phyloP scores from a whole-genome alignment of 2,113 vertebrate genomes.

The Dicentrarchus labrax region DNA sequence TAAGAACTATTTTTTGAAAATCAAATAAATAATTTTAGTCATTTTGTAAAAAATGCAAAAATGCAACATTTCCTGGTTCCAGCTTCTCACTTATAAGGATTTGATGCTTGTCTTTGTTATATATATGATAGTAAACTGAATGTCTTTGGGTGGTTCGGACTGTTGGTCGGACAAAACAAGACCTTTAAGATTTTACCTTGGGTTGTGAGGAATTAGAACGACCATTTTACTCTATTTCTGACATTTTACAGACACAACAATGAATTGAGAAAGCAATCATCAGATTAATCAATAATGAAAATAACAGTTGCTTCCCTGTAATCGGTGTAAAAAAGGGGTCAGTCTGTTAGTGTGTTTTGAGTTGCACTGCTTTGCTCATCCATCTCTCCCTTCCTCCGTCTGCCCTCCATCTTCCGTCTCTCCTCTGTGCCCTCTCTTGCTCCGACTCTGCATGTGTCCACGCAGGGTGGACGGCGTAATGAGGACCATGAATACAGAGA shows the following conservation, averaged over 20 bases:
- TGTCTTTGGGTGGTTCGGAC: too few species aligned
- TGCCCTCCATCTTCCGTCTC: not conserved
- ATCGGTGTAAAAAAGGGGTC: not conserved
- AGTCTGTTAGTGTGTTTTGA: conserved; percentile 1
- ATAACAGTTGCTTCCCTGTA: not conserved
- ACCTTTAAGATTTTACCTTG: too few species aligned
- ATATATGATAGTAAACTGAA: not conserved
- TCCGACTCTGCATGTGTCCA: conserved; percentile 18
- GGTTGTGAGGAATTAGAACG: not conserved
- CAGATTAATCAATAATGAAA: not conserved
- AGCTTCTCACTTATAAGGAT: not conserved
- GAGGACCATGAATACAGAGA: conserved; percentile 99
- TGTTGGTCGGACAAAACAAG: not conserved
- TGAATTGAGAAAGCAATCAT: not conserved
- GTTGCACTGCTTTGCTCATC: conserved; percentile 10
- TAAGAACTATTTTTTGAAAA: too few species aligned
- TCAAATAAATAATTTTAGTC: too few species aligned
- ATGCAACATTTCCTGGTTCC: not conserved
- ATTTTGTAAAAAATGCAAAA: not conserved
- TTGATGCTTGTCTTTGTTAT: not conserved
- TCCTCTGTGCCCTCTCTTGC: conserved; percentile 1
- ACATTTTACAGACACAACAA: not conserved
- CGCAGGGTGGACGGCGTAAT: conserved; percentile 95
- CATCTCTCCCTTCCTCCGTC: not conserved
- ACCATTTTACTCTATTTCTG: not conserved